A percentile compares a stretch with the other conserved stretches of the same genome.
These are phyloP conservation scores for Cromileptes altivelis DNA, from an alignment of 2,113 vertebrate genomes.

Conservation along the genomic window DNA sequence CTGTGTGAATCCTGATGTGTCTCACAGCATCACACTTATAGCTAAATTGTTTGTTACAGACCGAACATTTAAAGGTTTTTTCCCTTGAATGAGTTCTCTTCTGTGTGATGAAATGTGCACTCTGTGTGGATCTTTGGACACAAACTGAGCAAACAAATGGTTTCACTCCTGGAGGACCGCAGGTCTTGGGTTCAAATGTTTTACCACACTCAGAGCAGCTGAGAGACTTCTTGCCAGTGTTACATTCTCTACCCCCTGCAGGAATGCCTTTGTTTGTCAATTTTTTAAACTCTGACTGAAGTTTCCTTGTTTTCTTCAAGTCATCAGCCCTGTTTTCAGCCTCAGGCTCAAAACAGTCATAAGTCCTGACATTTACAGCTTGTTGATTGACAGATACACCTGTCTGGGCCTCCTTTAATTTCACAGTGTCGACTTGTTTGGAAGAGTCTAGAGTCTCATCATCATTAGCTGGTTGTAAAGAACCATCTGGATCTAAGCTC, in stretches of 20 bases:
- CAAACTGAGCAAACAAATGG: not conserved
- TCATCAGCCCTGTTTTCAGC: not conserved
- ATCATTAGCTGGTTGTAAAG: not conserved
- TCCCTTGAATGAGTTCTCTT: not conserved
- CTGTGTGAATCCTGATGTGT: conserved; percentile 12
- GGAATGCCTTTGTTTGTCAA: not conserved
- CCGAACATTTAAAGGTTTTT: not conserved
- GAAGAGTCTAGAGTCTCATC: not conserved
- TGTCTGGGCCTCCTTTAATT: not conserved
- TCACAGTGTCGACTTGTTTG: not conserved
- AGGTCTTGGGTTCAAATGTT: conserved; percentile 10
- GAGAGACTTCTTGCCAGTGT: not conserved
- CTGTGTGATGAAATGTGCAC: not conserved
- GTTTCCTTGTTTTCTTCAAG: not conserved
- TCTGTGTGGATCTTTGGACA: not conserved
- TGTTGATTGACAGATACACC: not conserved
- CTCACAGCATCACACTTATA: not conserved
- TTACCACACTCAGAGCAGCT: conserved; percentile 45
- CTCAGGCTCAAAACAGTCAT: not conserved
- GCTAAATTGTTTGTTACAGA: conserved; percentile 2
- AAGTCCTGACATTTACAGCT: not conserved
- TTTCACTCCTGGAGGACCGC: not conserved
- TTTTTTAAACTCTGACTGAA: conserved; percentile 1
- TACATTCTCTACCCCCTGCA: not conserved
- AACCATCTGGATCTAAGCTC: not conserved